phyloP scores from a whole-genome alignment of 2,797 vertebrate species.

The Dipus sagitta region DNA sequence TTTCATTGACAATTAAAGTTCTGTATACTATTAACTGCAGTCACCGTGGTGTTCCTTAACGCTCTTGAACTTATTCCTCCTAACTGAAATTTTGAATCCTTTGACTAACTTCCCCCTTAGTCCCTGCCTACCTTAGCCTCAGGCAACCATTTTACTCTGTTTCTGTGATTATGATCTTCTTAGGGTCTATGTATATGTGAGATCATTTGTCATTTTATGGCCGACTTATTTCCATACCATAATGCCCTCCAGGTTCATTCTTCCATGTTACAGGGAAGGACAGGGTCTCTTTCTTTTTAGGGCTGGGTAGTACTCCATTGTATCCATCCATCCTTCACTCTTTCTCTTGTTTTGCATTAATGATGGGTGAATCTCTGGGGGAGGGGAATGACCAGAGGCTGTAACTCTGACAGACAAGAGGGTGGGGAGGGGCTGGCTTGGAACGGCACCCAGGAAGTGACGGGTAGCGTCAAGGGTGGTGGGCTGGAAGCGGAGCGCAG shows the following conservation, averaged over 20 bases:
- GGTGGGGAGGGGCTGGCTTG: rapidly evolving
- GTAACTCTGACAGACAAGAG: background rate
- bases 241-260: background rate
- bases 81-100: background rate
- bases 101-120: background rate
- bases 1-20: constrained; percentile 25
- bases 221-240: background rate
- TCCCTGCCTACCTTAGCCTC: background rate
- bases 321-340: background rate
- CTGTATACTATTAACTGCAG: background rate
- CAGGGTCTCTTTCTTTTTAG: background rate
- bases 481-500: background rate
- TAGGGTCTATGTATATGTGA: background rate
- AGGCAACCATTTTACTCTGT: background rate
- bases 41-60: background rate
- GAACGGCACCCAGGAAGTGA: no score
- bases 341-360: background rate
- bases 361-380: background rate
- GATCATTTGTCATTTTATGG: background rate
- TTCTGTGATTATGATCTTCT: background rate
- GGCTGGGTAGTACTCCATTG: background rate
- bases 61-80: background rate
- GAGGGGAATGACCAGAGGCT: background rate
- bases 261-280: background rate
- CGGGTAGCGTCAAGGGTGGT: background rate